These are phyloP conservation scores for Motacilla alba DNA, from an alignment of 2,113 vertebrate species.

Conservation along the genomic window DNA sequence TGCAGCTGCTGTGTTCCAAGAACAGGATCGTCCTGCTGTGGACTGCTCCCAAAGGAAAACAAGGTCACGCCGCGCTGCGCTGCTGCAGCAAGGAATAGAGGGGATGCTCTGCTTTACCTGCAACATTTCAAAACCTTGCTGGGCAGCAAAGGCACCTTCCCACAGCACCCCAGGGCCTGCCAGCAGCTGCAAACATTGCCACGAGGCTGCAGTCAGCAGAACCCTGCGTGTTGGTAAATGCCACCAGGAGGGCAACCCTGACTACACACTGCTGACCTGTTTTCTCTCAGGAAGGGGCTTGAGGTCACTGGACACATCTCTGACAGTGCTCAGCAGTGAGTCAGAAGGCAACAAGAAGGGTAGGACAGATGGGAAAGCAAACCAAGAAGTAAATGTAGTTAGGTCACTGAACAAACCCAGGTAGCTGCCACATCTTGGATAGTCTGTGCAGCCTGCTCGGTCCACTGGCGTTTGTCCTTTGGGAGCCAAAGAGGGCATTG, in stretches of 20 bases:
- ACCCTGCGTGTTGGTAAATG: accelerated
- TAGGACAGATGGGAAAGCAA: not conserved
- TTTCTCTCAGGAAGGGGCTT: not conserved
- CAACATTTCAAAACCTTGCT: not conserved
- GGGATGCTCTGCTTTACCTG: not conserved
- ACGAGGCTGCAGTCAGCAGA: not conserved
- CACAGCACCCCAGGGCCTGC: not conserved
- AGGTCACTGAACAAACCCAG: not conserved
- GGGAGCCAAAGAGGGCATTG: not conserved
- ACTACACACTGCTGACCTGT: not conserved
- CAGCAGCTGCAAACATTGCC: not conserved
- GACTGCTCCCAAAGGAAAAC: accelerated
- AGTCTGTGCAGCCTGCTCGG: not conserved
- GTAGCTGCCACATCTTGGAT: not conserved
- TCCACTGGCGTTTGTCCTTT: not conserved
- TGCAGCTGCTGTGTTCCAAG: not conserved
- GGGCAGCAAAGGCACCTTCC: not conserved
- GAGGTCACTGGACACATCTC: not conserved
- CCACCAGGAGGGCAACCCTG: not conserved
- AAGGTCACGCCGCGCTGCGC: not conserved
- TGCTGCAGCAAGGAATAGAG: not conserved
- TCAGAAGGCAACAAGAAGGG: not conserved
- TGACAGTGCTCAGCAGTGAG: not conserved
- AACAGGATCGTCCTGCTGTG: accelerated
- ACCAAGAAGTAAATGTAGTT: not conserved